These are phyloP conservation scores for Tautogolabrus adspersus DNA, from an alignment of 2,113 vertebrate genomes.

Conservation along the genomic window DNA sequence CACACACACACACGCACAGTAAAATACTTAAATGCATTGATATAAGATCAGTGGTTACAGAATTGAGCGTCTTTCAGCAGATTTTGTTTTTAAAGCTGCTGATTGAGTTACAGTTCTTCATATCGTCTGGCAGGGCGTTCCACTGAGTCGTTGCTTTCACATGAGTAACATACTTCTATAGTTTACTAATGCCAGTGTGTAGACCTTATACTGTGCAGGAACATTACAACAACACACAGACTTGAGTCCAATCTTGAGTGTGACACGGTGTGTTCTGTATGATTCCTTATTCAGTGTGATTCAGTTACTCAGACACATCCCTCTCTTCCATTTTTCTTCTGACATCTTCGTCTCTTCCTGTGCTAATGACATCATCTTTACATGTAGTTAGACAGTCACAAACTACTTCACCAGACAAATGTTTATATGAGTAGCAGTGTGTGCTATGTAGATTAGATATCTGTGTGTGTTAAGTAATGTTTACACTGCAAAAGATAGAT, in stretches of 20 bases:
- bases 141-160: too few relatives aligned
- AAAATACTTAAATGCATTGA: too few relatives aligned
- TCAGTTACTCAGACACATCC: neutral
- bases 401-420: conserved; percentile 36
- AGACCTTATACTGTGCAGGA: too few relatives aligned
- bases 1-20: too few relatives aligned
- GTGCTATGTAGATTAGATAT: conserved; percentile 12
- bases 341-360: conserved; percentile 13
- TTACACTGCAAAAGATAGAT: conserved; percentile 44
- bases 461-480: conserved; percentile 37
- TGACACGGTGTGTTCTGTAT: neutral
- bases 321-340: conserved; percentile 3
- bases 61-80: too few relatives aligned
- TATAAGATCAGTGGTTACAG: too few relatives aligned
- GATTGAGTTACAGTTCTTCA: too few relatives aligned
- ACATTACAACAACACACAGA: too few relatives aligned
- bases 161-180: too few relatives aligned
- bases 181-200: too few relatives aligned
- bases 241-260: neutral
- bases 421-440: conserved; percentile 1
- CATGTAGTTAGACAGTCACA: conserved; percentile 17
- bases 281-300: neutral
- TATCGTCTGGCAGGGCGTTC: too few relatives aligned
- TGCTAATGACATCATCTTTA: conserved; percentile 59
- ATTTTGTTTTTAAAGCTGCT: too few relatives aligned